Evolutionary conservation across 2,113 vertebrate species (phyloP).

Genomic region (Numenius arquata): DNA sequence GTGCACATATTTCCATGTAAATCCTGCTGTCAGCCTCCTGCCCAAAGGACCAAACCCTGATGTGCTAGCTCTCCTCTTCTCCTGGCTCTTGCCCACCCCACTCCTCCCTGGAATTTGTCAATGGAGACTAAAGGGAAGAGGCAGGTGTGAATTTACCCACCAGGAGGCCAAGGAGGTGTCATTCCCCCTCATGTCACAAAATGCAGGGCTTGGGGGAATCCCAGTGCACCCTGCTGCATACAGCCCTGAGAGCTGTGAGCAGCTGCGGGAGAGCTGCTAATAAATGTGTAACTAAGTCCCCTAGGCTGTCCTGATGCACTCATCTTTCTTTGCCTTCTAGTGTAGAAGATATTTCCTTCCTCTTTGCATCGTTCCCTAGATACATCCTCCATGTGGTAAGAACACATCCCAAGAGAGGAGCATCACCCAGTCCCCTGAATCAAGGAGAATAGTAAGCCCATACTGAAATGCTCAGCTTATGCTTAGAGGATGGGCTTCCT

Average conservation of each 20-base stretch:
- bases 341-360: neutral
- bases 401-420: neutral
- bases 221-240: neutral
- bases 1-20: rapidly evolving
- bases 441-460: neutral
- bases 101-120: neutral
- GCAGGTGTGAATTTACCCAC: neutral
- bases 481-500: neutral
- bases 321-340: neutral
- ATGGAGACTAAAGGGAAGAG: neutral
- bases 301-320: neutral
- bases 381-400: neutral
- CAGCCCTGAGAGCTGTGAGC: neutral
- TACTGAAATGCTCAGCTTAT: neutral
- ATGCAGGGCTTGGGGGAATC: neutral
- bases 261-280: neutral
- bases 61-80: neutral
- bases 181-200: neutral
- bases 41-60: rapidly evolving
- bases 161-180: neutral
- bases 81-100: neutral
- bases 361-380: neutral
- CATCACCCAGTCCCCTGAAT: neutral
- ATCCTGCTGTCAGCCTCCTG: neutral
- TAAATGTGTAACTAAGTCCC: neutral